Conservation (phyloP, 2,113 vertebrate genomes). For the Pluvialis apricaria region DNA sequence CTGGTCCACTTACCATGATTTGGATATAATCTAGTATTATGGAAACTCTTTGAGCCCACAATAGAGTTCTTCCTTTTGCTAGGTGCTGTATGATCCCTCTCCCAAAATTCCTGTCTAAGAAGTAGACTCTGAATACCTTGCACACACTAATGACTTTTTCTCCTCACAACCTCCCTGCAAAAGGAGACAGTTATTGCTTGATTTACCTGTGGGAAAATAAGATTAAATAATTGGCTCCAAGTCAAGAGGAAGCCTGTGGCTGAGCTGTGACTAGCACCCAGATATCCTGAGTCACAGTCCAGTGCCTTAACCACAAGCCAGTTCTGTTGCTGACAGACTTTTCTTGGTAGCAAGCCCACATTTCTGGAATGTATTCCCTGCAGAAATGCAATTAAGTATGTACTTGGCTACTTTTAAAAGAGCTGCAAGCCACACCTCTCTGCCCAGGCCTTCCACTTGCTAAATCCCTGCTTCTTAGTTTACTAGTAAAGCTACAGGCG, state of each 20-base stretch:
- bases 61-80: neutral
- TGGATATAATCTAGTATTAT: neutral
- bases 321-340: constrained; percentile 1
- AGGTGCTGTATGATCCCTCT: neutral
- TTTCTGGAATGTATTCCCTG: constrained; percentile 57
- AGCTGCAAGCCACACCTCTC: constrained; percentile 27
- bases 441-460: constrained; percentile 13
- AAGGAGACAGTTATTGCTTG: neutral
- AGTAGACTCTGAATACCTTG: neutral
- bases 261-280: constrained; percentile 24
- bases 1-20: neutral
- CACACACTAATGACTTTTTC: neutral
- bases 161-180: neutral
- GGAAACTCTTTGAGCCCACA: neutral
- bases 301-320: neutral
- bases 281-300: constrained; percentile 36
- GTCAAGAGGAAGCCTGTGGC: neutral
- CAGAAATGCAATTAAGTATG: constrained; percentile 52
- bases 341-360: constrained; percentile 42
- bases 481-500: constrained; percentile 2
- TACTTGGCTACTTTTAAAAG: constrained; percentile 37
- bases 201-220: constrained; percentile 27
- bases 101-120: neutral
- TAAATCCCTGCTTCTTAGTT: constrained; percentile 29
- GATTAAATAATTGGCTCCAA: neutral